These are phyloP conservation scores for Anthoscopus minutus DNA, from an alignment of 2,113 vertebrate species.

Conservation along the genomic window DNA sequence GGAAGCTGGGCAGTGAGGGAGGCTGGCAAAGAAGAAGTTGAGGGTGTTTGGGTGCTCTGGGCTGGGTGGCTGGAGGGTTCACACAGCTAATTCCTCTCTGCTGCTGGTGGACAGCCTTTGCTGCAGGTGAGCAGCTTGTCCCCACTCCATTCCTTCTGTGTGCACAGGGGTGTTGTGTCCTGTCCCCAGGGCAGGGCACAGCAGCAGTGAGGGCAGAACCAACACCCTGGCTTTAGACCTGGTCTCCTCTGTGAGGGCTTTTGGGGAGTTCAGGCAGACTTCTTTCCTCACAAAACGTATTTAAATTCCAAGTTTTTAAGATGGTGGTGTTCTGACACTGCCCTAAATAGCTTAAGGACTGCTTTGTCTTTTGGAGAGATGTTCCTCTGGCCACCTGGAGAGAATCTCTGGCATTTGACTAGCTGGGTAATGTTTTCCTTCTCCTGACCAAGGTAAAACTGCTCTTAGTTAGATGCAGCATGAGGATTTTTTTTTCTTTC, in stretches of 20 bases:
- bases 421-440: not conserved
- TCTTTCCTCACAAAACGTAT: not conserved
- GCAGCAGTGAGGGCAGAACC: not conserved
- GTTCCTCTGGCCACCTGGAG: not conserved
- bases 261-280: not conserved
- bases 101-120: not conserved
- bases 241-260: not conserved
- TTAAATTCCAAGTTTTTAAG: not conserved
- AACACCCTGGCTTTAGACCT: not conserved
- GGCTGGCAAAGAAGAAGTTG: not conserved
- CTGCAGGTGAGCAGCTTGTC: not conserved
- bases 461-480: not conserved
- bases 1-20: not conserved
- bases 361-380: not conserved
- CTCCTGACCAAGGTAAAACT: not conserved
- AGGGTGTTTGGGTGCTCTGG: not conserved
- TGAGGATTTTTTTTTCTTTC: not conserved
- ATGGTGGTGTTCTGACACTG: not conserved
- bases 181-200: not conserved
- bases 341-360: not conserved
- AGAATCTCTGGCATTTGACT: not conserved
- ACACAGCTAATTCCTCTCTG: not conserved
- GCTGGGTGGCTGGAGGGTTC: not conserved
- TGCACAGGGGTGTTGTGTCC: not conserved
- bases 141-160: accelerated